phyloP scores from a whole-genome alignment of 2,797 vertebrate species.

The Sebastes matsubarae region DNA sequence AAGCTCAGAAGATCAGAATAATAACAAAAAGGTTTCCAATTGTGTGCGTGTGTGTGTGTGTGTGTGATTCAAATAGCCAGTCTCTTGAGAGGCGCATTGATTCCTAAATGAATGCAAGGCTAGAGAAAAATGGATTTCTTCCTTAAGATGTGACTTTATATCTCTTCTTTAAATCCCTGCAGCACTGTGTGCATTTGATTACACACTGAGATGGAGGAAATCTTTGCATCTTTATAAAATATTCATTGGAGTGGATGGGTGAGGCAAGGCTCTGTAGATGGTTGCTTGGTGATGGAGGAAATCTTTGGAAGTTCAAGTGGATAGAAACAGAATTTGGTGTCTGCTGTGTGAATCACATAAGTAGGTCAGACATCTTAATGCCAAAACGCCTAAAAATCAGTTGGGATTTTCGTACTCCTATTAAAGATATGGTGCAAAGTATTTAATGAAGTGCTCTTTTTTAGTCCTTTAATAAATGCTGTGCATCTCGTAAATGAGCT shows the following conservation, averaged over 20 bases:
- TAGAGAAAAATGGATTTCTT: constrained; percentile 81
- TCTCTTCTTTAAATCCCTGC: constrained; percentile 82
- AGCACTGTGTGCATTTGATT: constrained; percentile 84
- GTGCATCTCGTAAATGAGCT: constrained; percentile 67
- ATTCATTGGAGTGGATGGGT: constrained; percentile 80
- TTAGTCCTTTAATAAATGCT: constrained; percentile 59
- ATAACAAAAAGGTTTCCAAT: constrained; percentile 66
- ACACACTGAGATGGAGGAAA: constrained; percentile 77
- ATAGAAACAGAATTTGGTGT: constrained; percentile 57
- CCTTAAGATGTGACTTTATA: constrained; percentile 81
- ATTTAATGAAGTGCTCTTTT: constrained; percentile 44
- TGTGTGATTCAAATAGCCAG: constrained; percentile 65
- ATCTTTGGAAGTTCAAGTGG: constrained; percentile 69
- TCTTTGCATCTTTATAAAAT: constrained; percentile 88
- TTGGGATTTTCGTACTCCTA: not conserved
- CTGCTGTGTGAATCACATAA: constrained; percentile 57
- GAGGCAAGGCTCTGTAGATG: constrained; percentile 71
- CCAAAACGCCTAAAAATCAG: constrained; percentile 30
- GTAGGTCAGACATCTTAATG: constrained; percentile 63
- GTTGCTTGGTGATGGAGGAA: constrained; percentile 73
- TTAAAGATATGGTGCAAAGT: constrained; percentile 25
- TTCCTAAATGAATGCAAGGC: constrained; percentile 84
- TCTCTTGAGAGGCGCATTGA: constrained; percentile 81
- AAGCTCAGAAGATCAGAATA: constrained; percentile 77
- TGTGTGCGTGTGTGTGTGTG: constrained; percentile 8